phyloP scores from a whole-genome alignment of 2,888 invertebrate species.

The Drosophila antonietae region DNA sequence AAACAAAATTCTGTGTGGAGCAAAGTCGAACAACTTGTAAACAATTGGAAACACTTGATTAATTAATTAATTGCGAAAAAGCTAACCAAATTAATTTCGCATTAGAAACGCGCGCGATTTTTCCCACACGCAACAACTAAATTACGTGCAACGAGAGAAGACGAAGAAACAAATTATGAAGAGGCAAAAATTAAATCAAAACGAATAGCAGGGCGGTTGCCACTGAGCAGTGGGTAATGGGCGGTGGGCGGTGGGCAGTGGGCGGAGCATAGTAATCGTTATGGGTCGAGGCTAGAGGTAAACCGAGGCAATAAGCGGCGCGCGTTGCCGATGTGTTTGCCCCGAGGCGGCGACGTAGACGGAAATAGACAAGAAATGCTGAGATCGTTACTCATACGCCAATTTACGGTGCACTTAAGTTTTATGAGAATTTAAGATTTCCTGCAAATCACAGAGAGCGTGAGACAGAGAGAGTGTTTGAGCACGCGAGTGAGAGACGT shows the following conservation, averaged over 20 bases:
- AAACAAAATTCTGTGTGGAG: slow-evolving; percentile 32
- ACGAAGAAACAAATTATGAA: slow-evolving; percentile 57
- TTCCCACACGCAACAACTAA: slow-evolving; percentile 47
- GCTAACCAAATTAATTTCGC: slow-evolving; percentile 76
- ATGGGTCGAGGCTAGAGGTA: slow-evolving; percentile 38
- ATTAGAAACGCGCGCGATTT: slow-evolving; percentile 55
- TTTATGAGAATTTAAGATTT: slow-evolving; percentile 81
- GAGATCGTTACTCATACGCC: slow-evolving; percentile 75
- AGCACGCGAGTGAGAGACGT: slow-evolving; percentile 19
- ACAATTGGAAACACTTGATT: slow-evolving; percentile 69
- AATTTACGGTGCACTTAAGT: slow-evolving; percentile 79
- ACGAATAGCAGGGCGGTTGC: not conserved
- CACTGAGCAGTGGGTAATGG: not conserved
- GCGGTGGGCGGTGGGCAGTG: not conserved
- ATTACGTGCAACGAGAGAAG: slow-evolving; percentile 22
- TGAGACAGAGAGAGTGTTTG: slow-evolving; percentile 17
- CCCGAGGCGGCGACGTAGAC: slow-evolving; percentile 43
- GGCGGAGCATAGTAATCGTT: slow-evolving; percentile 18
- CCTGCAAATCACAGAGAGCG: slow-evolving; percentile 61
- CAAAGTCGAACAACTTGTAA: slow-evolving; percentile 63
- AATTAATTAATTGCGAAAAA: slow-evolving; percentile 75
- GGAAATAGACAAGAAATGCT: slow-evolving; percentile 70
- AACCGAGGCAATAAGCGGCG: slow-evolving; percentile 32
- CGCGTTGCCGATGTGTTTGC: slow-evolving; percentile 26
- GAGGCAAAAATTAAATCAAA: slow-evolving; percentile 58